Percentiles rank a stretch among this genome's conserved stretches.
Conservation (phyloP, 2,797 vertebrate genomes). For the Takifugu ocellatus region DNA sequence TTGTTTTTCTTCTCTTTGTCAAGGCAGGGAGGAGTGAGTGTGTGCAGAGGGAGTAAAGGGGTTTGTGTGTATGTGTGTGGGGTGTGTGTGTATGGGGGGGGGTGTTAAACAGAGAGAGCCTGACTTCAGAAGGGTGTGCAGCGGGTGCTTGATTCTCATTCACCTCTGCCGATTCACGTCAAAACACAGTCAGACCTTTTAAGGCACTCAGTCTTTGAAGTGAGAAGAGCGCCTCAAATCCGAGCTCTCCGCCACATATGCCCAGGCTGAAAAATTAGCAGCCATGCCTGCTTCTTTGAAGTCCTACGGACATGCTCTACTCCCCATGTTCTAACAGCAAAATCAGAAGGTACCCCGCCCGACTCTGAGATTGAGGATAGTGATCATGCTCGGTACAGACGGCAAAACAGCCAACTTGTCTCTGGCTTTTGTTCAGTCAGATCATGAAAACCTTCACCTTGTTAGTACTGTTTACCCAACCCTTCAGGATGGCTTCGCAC, state of each 20-base stretch:
- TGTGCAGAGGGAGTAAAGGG: slow-evolving; percentile 64
- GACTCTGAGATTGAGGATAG: slow-evolving; percentile 74
- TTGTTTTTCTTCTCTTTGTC: slow-evolving; percentile 81
- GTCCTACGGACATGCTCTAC: slow-evolving; percentile 61
- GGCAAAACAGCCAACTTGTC: slow-evolving; percentile 30
- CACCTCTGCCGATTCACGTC: slow-evolving; percentile 81
- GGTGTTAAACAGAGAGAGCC: slow-evolving; percentile 76
- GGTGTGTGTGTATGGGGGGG: slow-evolving; percentile 38
- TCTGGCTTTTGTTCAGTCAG: slow-evolving; percentile 64
- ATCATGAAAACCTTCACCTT: slow-evolving; percentile 58
- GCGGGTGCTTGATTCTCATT: slow-evolving; percentile 83
- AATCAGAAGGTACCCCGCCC: slow-evolving; percentile 82
- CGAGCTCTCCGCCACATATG: slow-evolving; percentile 74
- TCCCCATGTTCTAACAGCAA: slow-evolving; percentile 68
- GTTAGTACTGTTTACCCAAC: slow-evolving; percentile 72
- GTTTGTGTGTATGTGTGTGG: slow-evolving; percentile 39
- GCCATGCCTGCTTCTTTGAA: slow-evolving; percentile 81
- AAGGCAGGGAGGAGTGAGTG: slow-evolving; percentile 63
- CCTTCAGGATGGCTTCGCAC: slow-evolving; percentile 61
- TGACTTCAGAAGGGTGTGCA: slow-evolving; percentile 76
- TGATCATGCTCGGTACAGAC: slow-evolving; percentile 65
- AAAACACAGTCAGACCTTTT: slow-evolving; percentile 84
- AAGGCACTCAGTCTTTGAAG: slow-evolving; percentile 83
- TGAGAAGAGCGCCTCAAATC: slow-evolving; percentile 81
- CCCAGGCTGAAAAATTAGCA: slow-evolving; percentile 81